Evolutionary conservation across 2,113 vertebrate species (phyloP).

Genomic region (Cebidichthys violaceus): DNA sequence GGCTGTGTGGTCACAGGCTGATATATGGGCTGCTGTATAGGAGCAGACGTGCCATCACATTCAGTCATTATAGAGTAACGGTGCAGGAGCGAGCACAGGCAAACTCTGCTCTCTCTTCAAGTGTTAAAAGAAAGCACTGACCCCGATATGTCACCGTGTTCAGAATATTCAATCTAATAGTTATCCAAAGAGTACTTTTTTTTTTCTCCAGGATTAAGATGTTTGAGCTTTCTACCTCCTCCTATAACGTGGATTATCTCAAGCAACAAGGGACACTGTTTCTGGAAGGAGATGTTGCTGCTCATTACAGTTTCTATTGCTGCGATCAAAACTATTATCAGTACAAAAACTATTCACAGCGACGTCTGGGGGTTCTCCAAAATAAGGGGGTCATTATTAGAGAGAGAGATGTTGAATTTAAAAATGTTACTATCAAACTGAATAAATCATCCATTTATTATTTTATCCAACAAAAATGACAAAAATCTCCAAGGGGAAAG

Average conservation of each 20-base stretch:
- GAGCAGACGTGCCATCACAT: conserved; percentile 57
- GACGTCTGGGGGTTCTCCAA: conserved; percentile 13
- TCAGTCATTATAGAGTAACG: conserved; percentile 21
- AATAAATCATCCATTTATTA: background rate
- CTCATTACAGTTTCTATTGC: conserved; percentile 30
- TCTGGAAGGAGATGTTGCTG: conserved; percentile 24
- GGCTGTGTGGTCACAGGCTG: conserved; percentile 61
- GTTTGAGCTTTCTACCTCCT: conserved; percentile 16
- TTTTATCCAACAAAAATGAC: background rate
- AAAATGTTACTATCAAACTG: background rate
- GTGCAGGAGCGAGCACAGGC: conserved; percentile 18
- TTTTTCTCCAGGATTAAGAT: background rate
- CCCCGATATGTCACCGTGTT: conserved; percentile 34
- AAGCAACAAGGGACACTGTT: conserved; percentile 10
- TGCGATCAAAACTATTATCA: background rate
- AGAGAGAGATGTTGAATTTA: conserved; percentile 8
- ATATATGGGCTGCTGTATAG: conserved; percentile 56
- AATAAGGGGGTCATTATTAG: background rate
- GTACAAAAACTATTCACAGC: conserved; percentile 16
- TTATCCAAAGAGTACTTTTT: background rate
- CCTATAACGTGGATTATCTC: conserved; percentile 19
- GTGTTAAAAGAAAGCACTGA: conserved; percentile 28
- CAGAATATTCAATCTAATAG: conserved; percentile 7
- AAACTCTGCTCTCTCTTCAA: conserved; percentile 36
- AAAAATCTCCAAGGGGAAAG: background rate